Base-by-base conservation (phyloP, 2,113 vertebrate genomes). In the Centropus unirufus region DNA sequence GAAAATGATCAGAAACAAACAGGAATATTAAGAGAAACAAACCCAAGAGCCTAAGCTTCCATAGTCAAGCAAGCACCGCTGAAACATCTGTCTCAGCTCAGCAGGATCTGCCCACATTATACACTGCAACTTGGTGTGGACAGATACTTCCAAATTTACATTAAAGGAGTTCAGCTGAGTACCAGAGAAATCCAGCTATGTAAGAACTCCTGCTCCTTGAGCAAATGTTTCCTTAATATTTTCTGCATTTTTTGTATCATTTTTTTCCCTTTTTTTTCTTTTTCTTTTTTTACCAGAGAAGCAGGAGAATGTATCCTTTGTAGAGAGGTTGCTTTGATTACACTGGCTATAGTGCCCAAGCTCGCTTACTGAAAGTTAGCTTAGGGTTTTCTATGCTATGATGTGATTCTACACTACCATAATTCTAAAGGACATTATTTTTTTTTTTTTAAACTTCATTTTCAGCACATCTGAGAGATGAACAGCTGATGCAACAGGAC, bases 41-140 rank as follows among this genome's bases (percentile, higher is more conserved):
- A 95, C 96, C 96, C 47, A 97, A 96, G 94, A 93, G 94, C 92
- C 10, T 59, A 74, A 84, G 79, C 76, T 95, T 94, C 84, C 79
- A 69, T 3, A 92, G 64, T 89, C 79, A 92, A 95, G 95, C 92
- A 88, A 92, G 94, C 4, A 3, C 89, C 93, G 91, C 83, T 81
- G 70, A 97, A 92, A 76, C 75, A 87, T 55, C 83, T 87, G 81
- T 84, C 81, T 92, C 92, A 94, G 89, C 80, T 70, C 62, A 74
- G 63, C 63, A 49, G 72, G 46, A 93, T 70, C 58, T 70, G 18
- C n/a, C 59, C 69, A 81, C 68, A 51, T 26, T 47, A 55, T 11
- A 19, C 86, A 70, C 64, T 61, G 22, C 76, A 92, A 63, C 3
- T 6, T 32, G 23, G 64, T 12, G 23, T 32, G 81, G 68, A 67